These are phyloP conservation scores for Carcharodon carcharias DNA, from an alignment of 2,797 vertebrate genomes.

Conservation along the genomic window DNA sequence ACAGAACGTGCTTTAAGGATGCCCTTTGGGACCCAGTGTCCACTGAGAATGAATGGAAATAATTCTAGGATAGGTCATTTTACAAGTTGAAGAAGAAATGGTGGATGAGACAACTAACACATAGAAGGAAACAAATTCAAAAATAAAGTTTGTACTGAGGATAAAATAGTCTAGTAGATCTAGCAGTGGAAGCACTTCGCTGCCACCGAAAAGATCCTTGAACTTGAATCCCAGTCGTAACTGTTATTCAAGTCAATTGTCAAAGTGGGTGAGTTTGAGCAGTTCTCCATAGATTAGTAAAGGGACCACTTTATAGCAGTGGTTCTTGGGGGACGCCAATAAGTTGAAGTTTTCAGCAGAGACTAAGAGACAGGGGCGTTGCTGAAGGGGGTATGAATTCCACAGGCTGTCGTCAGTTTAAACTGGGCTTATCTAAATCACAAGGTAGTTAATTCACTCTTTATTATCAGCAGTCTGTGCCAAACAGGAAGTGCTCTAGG, in stretches of 20 bases:
- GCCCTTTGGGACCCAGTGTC: background rate
- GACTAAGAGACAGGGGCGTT: background rate
- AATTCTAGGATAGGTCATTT: background rate
- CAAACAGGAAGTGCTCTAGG: conserved; percentile 26
- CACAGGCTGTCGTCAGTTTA: background rate
- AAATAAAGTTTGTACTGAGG: background rate
- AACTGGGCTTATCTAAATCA: background rate
- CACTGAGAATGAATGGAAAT: background rate
- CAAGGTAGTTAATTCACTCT: conserved; percentile 33
- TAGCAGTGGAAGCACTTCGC: background rate
- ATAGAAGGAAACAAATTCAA: background rate
- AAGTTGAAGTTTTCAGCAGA: conserved; percentile 3
- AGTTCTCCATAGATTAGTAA: background rate
- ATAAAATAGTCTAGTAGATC: background rate
- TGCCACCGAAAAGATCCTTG: background rate
- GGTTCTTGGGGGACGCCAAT: background rate
- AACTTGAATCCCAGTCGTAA: background rate
- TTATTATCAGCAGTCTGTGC: background rate
- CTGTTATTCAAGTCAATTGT: conserved; percentile 1
- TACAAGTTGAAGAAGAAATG: background rate
- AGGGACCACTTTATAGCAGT: background rate
- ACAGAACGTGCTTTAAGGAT: background rate
- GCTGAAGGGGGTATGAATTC: background rate
- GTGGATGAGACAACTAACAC: background rate
- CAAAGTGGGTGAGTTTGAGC: background rate